Evolutionary conservation across 1,140 invertebrate species (phyloP), one percentile per base, ranked within the genome.

Genomic region (Neodiprion lecontei): DNA sequence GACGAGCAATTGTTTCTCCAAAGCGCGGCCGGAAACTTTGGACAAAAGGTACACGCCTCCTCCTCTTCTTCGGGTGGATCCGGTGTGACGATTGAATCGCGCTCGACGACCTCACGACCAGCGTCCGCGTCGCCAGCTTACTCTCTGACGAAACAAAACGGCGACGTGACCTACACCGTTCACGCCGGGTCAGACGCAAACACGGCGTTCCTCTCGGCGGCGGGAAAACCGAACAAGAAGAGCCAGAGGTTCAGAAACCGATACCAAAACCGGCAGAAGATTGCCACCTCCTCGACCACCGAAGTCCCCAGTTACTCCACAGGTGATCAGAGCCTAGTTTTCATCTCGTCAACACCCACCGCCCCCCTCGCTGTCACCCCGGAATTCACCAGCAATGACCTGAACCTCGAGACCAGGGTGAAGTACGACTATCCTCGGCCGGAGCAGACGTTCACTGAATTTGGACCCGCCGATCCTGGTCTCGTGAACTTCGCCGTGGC

Each of bases 21-120:
- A 17, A 61, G 53, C 53, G 53, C 53, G 53, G 53, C 53, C 53
- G 53, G 53, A 14, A 61, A 61, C 53, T 61, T 61, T 61, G 53
- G 53, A 17, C 53, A 61, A 61, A 61, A 17, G n/a, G 53, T 61
- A 17, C 53, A 61, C 8, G 11, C 68, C 4, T 12, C 21, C 21
- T 69, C 47, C 21, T 5, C 47, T 14, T 14, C 14, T 14, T 66
- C 21, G 61, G 61, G 21, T 1, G 61, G 61, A 66, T 66, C 61
- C 14, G 61, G 14, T 66, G 14, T 66, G 61, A 21, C 1, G 21
- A 66, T n/a, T 14, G 14, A n/a, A n/a, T 71, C 74, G 61, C 48
- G 28, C 50, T 71, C 74, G 74, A 69, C 74, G 70, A 11, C 40
- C 72, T 14, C 70, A 14, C 14, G 21, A 23, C 67, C 11, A 23